Evolutionary conservation across 2,797 vertebrate genomes (phyloP).

Genomic region (Etheostoma perlongum): DNA sequence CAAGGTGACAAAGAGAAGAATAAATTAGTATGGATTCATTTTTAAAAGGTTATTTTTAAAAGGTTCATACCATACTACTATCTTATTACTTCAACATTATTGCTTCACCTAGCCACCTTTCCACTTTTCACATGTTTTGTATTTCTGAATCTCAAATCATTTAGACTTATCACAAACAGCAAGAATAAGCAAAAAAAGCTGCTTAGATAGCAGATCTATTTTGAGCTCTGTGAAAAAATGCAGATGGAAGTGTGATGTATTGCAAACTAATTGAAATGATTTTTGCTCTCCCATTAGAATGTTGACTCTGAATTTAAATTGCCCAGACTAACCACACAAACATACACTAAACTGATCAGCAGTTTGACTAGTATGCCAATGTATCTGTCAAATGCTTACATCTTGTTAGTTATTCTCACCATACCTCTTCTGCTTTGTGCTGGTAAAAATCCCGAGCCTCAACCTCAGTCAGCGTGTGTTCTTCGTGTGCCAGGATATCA

Average conservation of each 20-base stretch:
- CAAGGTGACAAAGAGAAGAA: neutral
- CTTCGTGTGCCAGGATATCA: constrained; percentile 88
- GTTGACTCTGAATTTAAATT: constrained; percentile 49
- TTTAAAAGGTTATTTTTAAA: neutral
- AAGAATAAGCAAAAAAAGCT: constrained; percentile 47
- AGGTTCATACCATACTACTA: neutral
- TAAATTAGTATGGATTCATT: neutral
- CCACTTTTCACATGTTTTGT: constrained; percentile 19
- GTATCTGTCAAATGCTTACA: constrained; percentile 10
- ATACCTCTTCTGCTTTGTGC: constrained; percentile 86
- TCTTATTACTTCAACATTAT: neutral
- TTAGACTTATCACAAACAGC: constrained; percentile 58
- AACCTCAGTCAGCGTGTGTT: constrained; percentile 83
- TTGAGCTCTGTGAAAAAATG: constrained; percentile 57
- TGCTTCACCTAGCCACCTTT: constrained; percentile 20
- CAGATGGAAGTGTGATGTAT: constrained; percentile 59
- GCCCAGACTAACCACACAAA: constrained; percentile 24
- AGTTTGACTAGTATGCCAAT: constrained; percentile 16
- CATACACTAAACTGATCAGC: constrained; percentile 14
- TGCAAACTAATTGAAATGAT: constrained; percentile 56
- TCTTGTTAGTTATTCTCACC: neutral
- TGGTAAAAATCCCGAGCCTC: constrained; percentile 88
- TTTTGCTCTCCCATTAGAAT: constrained; percentile 42
- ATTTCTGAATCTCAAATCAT: constrained; percentile 56
- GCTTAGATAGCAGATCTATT: constrained; percentile 71